These are phyloP conservation scores for Penaeus monodon DNA, from an alignment of 2,888 invertebrate species.

Conservation along the genomic window DNA sequence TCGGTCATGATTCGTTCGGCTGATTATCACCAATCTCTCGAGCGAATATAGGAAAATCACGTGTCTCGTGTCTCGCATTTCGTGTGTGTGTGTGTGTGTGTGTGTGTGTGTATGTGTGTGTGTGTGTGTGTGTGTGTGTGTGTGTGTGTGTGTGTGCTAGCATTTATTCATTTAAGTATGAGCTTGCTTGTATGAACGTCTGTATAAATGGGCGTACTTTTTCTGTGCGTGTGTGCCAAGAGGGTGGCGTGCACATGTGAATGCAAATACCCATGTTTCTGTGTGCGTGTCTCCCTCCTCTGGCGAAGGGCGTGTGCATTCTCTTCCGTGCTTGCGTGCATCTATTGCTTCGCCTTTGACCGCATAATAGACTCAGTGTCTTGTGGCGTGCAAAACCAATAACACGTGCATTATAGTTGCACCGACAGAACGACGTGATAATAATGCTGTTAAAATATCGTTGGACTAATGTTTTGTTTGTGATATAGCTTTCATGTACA, in stretches of 20 bases:
- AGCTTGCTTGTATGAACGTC: neutral
- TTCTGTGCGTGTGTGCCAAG: neutral
- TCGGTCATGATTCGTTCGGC: neutral
- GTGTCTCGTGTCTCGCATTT: neutral
- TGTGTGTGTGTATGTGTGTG: neutral
- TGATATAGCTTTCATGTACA: no score
- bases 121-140: neutral
- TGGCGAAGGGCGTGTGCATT: neutral
- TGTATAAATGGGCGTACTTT: no score
- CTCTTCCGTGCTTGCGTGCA: neutral
- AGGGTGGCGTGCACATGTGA: neutral
- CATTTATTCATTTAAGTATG: neutral
- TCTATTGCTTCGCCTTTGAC: no score
- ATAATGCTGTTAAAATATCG: no score
- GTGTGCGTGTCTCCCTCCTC: neutral
- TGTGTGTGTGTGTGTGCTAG: neutral
- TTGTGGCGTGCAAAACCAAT: no score
- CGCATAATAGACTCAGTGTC: no score
- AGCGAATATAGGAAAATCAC: neutral
- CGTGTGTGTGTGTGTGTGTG: neutral
- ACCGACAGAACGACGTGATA: no score
- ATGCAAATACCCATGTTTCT: no score
- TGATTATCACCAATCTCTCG: neutral
- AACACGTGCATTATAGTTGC: no score
- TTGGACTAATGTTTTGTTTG: no score